These are phyloP conservation scores for Drosophila nigritarsus DNA, from an alignment of 2,888 invertebrate species.

Conservation along the genomic window DNA sequence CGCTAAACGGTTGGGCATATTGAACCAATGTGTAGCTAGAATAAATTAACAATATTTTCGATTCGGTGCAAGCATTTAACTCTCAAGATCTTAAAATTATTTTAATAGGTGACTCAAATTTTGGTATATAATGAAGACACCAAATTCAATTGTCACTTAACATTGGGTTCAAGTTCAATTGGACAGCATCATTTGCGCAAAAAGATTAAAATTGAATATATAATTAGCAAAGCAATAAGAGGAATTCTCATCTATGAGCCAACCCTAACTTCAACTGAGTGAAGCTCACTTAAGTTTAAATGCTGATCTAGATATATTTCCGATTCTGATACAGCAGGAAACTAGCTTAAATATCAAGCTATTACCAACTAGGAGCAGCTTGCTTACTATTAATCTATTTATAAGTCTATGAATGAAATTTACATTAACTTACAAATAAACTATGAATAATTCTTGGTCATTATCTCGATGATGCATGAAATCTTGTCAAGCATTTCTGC, in stretches of 20 bases:
- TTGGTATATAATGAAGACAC: constrained; percentile 61
- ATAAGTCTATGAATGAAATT: not conserved
- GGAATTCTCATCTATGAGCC: not conserved
- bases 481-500: not conserved
- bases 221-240: not conserved
- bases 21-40: constrained; percentile 17
- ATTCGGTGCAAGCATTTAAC: not conserved
- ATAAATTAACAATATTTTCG: constrained; percentile 1
- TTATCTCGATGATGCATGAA: not conserved
- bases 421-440: not conserved
- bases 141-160: constrained; percentile 67
- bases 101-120: constrained; percentile 41
- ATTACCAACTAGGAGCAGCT: not conserved
- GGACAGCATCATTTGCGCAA: constrained; percentile 20
- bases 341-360: not conserved
- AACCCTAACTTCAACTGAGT: not conserved
- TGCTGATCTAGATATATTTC: not conserved
- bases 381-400: not conserved
- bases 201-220: constrained; percentile 14
- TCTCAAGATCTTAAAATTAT: not conserved
- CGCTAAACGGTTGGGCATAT: constrained; percentile 17
- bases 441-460: constrained; percentile 28
- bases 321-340: not conserved
- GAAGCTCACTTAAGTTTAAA: not conserved
- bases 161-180: constrained; percentile 71